phyloP scores from a whole-genome alignment of 1,140 invertebrate genomes.

The Caenorhabditis latens region DNA sequence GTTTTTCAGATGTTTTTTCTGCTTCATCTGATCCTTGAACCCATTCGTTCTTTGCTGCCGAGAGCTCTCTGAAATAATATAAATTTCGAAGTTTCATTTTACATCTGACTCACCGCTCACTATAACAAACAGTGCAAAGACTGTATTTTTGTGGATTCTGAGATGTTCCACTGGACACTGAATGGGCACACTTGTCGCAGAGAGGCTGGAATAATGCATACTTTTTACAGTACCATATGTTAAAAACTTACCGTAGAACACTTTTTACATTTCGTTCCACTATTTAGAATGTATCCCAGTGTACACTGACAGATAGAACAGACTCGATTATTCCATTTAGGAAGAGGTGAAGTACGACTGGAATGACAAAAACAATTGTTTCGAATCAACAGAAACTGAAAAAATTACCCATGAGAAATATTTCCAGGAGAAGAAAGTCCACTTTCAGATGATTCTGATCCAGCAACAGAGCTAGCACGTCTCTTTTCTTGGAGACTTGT shows the following conservation, averaged over 20 bases:
- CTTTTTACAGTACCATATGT: too few relatives aligned
- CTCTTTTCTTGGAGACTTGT: constrained; percentile 25
- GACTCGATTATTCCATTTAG: constrained; percentile 36
- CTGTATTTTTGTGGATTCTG: constrained; percentile 44
- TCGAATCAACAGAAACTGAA: neutral
- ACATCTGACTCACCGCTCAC: neutral
- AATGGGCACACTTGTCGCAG: constrained; percentile 37
- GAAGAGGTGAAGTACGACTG: constrained; percentile 29
- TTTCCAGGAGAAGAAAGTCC: constrained; percentile 38
- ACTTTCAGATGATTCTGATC: constrained; percentile 37
- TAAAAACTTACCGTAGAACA: neutral
- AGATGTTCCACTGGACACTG: neutral
- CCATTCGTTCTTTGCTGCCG: constrained; percentile 33
- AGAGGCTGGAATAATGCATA: neutral
- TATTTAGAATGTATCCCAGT: constrained; percentile 30
- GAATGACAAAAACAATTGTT: neutral
- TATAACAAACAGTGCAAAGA: constrained; percentile 30
- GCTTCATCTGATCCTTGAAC: constrained; percentile 34
- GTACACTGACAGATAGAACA: constrained; percentile 25
- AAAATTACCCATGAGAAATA: constrained; percentile 13
- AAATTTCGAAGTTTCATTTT: neutral
- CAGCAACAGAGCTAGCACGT: constrained; percentile 23
- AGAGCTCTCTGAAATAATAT: constrained; percentile 21
- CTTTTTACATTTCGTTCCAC: constrained; percentile 42
- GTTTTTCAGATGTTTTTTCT: constrained; percentile 29